Base-by-base conservation (phyloP, 2,113 vertebrate genomes). In the Okapia johnstoni region DNA sequence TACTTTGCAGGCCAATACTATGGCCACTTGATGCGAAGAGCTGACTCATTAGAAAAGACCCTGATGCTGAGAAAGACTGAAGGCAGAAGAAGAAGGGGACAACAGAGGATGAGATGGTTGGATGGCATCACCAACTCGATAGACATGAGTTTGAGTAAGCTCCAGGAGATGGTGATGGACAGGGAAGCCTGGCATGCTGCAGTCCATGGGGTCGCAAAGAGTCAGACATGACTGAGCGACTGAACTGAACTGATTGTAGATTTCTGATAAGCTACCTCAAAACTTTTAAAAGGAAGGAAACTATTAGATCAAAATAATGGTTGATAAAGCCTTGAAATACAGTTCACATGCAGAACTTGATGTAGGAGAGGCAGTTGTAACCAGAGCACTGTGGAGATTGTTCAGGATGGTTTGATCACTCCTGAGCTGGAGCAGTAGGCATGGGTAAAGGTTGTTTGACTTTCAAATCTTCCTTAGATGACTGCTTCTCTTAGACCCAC, bases 321-420 rank as follows among this genome's bases (percentile, higher is more conserved):
- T 23, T 85, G 88, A 85, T 84, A 14, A 90, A 66, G 60, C 17
- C n/a, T 95, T 77, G 8, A 81, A 23, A 23, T 33, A 21, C 1
- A 5, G 30, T 84, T 19, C 11, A 26, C 33, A 9, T 28, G 48
- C 16, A 36, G 40, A 15, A 73, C 33, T n/a, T 85, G 50, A 83
- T 54, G 58, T 92, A 58, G 43, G 26, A 54, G 26, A 50, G 14
- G 88, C 10, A 19, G 1, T 84, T 79, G 33, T 87, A 63, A 86
- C 73, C 60, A 61, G 13, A 70, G 33, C 17, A 60, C 21, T 52
- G 11, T 48, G 30, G 57, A 50, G n/a, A 84, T 3, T 30, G 77
- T 36, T 92, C 16, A 88, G 17, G n/a, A 92, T 80, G 79, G 30
- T 81, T 80, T 92, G 57, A 52, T 96, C 28, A 30, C 93, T 17